Evolutionary conservation across 1,140 invertebrate species (phyloP).

Genomic region (Tetramorium alpestre): DNA sequence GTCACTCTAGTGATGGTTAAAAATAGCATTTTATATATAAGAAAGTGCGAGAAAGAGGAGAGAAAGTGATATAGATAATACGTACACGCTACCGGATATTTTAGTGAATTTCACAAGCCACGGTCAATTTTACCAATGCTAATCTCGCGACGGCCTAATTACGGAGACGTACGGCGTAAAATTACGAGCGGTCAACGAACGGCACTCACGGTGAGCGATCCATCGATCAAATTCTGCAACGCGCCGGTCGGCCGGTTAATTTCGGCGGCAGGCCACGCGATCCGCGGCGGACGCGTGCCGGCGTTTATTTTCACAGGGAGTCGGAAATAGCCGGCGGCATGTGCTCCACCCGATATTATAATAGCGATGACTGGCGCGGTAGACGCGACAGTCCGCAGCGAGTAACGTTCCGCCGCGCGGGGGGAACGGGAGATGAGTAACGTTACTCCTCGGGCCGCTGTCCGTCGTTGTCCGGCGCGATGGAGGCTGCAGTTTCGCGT

Average conservation of each 20-base stretch:
- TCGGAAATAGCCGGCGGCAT: slow-evolving; percentile 81
- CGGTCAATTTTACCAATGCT: neutral
- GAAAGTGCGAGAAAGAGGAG: neutral
- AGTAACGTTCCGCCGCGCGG: slow-evolving; percentile 59
- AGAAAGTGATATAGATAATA: neutral
- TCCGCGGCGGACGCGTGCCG: slow-evolving; percentile 72
- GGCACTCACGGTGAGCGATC: neutral
- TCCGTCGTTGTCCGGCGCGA: slow-evolving; percentile 31
- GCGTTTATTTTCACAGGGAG: slow-evolving; percentile 83
- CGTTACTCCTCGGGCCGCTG: slow-evolving; percentile 60
- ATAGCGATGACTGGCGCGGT: slow-evolving; percentile 79
- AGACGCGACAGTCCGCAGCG: slow-evolving; percentile 52
- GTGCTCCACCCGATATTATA: slow-evolving; percentile 81
- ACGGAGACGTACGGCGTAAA: neutral
- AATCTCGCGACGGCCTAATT: neutral
- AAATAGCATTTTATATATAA: slow-evolving; percentile 36
- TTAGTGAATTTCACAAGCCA: neutral
- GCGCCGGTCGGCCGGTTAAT: slow-evolving; percentile 50
- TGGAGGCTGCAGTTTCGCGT: slow-evolving; percentile 58
- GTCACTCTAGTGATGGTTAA: slow-evolving; percentile 27
- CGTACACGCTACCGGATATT: neutral
- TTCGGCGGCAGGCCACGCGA: slow-evolving; percentile 49
- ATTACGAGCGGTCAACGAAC: neutral
- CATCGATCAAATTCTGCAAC: slow-evolving; percentile 38
- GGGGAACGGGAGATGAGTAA: slow-evolving; percentile 62